Conservation (phyloP, 2,797 vertebrate species). For the Prionace glauca region DNA sequence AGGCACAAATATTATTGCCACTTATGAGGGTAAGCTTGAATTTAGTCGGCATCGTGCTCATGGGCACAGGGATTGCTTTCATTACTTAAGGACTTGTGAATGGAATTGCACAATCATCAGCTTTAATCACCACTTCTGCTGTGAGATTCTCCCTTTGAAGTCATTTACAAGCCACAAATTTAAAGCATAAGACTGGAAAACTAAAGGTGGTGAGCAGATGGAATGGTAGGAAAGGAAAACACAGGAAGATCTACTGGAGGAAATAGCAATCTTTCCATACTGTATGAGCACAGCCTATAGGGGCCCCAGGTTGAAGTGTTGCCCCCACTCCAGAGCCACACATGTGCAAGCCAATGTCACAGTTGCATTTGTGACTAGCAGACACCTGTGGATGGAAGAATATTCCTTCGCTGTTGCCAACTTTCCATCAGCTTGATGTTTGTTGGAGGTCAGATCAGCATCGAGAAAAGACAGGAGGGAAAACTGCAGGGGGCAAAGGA, state of each 20-base stretch:
- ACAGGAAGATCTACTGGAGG: background rate
- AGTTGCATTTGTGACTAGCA: background rate
- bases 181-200: background rate
- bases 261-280: background rate
- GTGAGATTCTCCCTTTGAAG: background rate
- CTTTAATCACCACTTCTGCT: too few species aligned
- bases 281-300: background rate
- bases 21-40: background rate
- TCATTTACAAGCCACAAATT: background rate
- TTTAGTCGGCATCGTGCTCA: background rate
- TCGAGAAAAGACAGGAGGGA: too few species aligned
- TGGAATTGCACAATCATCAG: background rate
- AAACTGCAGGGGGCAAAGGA: too few species aligned
- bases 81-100: background rate
- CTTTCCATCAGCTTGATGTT: too few species aligned
- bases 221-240: background rate
- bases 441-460: too few species aligned
- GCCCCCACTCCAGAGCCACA: too few species aligned
- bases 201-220: background rate
- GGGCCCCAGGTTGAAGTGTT: too few species aligned
- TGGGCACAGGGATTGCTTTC: background rate
- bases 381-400: background rate
- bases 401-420: background rate
- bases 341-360: too few species aligned
- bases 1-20: background rate